phyloP scores from a whole-genome alignment of 1,140 invertebrate species.

The Neelides sp. region DNA sequence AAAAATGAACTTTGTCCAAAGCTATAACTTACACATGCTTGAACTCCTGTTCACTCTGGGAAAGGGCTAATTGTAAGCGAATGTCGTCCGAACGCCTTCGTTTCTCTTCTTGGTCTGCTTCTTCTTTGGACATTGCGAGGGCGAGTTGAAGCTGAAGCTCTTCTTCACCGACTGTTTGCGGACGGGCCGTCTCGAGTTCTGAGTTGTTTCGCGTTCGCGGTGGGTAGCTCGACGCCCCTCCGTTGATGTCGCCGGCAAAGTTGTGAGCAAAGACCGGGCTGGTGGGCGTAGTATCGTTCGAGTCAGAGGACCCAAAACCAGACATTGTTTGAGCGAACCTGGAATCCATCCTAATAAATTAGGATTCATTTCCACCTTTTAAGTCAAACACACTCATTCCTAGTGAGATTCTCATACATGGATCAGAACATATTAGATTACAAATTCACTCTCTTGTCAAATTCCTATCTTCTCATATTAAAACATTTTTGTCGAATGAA shows the following conservation, averaged over 20 bases:
- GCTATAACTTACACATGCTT: conserved; percentile 39
- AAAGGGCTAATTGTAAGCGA: conserved; percentile 79
- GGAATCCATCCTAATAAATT: conserved; percentile 15
- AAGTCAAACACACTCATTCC: no score
- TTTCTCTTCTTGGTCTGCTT: conserved; percentile 92
- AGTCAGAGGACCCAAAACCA: conserved; percentile 50
- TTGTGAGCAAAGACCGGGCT: conserved; percentile 28
- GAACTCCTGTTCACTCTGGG: conserved; percentile 82
- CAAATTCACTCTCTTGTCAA: no score
- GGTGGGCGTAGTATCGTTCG: conserved; percentile 31
- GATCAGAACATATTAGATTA: no score
- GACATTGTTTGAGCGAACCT: conserved; percentile 59
- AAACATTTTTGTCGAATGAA: no score
- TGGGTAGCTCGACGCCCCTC: background rate
- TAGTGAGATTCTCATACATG: no score
- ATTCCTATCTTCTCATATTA: no score
- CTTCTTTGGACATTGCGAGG: conserved; percentile 94
- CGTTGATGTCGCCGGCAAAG: conserved; percentile 7
- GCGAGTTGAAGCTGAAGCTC: conserved; percentile 95
- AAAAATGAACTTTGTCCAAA: background rate
- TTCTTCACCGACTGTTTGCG: conserved; percentile 91
- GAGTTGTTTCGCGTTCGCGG: conserved; percentile 36
- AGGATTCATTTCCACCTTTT: background rate
- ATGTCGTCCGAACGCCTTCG: conserved; percentile 85
- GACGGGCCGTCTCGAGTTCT: conserved; percentile 83